A percentile compares a stretch with the other conserved stretches of the same genome.
These are phyloP conservation scores for Dolichopus griseipennis DNA, from an alignment of 2,888 invertebrate species.

Conservation along the genomic window DNA sequence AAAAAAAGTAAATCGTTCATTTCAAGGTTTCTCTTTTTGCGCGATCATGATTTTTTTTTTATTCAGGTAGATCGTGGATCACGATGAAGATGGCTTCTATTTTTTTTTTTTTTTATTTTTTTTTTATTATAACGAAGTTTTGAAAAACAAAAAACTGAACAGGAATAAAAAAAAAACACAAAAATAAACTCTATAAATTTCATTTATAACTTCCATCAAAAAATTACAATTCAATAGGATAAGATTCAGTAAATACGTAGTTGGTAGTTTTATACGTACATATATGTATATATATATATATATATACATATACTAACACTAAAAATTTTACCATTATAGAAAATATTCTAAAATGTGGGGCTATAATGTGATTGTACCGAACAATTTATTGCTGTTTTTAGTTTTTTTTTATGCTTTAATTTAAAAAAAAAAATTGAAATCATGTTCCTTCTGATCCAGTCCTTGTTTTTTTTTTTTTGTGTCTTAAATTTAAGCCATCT, in stretches of 20 bases:
- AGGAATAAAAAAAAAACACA: too few relatives aligned
- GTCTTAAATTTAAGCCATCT: too few relatives aligned
- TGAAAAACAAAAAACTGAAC: too few relatives aligned
- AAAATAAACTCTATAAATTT: neutral
- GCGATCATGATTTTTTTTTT: neutral
- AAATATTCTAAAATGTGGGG: neutral
- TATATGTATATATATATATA: too few relatives aligned
- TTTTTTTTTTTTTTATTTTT: neutral
- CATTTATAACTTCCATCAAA: neutral
- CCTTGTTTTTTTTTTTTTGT: neutral
- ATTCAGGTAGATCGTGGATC: slow-evolving; percentile 6
- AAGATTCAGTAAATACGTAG: neutral
- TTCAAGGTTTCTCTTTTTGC: neutral
- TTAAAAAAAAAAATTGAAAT: neutral
- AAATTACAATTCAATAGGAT: neutral
- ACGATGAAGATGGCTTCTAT: slow-evolving; percentile 3
- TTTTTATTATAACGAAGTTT: neutral
- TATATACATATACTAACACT: too few relatives aligned
- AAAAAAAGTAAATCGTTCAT: neutral
- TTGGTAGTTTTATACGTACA: neutral
- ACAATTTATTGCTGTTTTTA: too few relatives aligned
- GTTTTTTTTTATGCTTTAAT: neutral
- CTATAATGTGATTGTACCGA: neutral
- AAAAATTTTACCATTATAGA: neutral
- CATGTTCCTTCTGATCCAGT: neutral